Percentiles rank a stretch among this genome's conserved stretches.
phyloP scores from a whole-genome alignment of 2,888 invertebrate species.

The Fragum fragum region DNA sequence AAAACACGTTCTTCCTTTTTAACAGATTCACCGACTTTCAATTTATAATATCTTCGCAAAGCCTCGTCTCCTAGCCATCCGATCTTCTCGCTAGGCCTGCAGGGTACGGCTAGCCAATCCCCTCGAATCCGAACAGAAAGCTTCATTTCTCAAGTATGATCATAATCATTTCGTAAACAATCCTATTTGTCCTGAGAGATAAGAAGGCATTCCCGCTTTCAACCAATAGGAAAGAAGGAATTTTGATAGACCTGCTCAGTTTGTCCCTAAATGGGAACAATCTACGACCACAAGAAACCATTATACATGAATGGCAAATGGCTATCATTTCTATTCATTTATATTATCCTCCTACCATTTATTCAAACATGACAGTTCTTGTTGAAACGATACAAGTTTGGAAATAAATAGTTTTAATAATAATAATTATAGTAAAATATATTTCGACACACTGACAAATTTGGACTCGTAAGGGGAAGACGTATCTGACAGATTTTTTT shows the following conservation, averaged over 20 bases:
- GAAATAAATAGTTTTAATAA: too few relatives aligned
- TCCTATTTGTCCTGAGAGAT: not conserved
- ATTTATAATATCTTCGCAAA: conserved; percentile 87
- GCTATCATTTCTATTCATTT: too few relatives aligned
- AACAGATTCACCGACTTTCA: conserved; percentile 78
- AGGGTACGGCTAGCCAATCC: conserved; percentile 89
- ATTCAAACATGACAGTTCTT: too few relatives aligned
- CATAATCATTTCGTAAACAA: not conserved
- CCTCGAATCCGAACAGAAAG: conserved; percentile 88
- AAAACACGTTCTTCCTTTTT: conserved; percentile 81
- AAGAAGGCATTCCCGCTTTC: not conserved
- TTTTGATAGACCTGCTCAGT: not conserved
- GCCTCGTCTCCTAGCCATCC: conserved; percentile 89
- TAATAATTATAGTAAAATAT: too few relatives aligned
- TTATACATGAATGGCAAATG: too few relatives aligned
- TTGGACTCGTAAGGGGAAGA: too few relatives aligned
- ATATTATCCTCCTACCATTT: too few relatives aligned
- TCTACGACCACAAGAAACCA: too few relatives aligned
- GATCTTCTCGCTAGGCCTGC: conserved; percentile 87
- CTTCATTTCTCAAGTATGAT: conserved; percentile 87
- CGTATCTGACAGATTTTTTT: too few relatives aligned
- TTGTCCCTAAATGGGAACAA: not conserved
- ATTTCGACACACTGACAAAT: too few relatives aligned
- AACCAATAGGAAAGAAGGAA: not conserved
- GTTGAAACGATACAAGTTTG: too few relatives aligned